A percentile compares a stretch with the other conserved stretches of the same genome.
phyloP scores from a whole-genome alignment of 2,113 vertebrate species.

The Saccopteryx bilineata region DNA sequence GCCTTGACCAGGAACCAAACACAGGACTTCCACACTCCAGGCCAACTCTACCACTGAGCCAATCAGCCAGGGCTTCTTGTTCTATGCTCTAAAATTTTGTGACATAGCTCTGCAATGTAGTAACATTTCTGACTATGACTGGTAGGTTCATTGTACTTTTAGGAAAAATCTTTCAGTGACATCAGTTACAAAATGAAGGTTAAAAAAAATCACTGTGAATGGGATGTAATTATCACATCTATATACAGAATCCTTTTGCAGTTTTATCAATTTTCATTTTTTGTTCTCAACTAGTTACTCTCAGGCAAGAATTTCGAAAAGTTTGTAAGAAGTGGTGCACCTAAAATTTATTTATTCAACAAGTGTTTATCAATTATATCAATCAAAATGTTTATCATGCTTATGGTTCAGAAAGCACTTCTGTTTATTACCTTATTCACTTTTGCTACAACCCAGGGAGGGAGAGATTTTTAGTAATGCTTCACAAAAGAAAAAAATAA shows the following conservation, averaged over 20 bases:
- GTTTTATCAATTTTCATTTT: background rate
- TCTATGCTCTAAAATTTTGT: background rate
- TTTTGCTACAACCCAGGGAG: background rate
- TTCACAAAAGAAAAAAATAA: background rate
- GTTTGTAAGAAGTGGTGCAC: background rate
- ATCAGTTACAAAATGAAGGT: background rate
- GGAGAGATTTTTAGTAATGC: background rate
- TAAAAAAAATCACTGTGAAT: constrained; percentile 21
- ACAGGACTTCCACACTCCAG: no score
- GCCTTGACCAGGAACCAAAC: no score
- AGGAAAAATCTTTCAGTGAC: constrained; percentile 49
- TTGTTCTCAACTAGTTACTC: background rate
- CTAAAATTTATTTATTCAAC: background rate
- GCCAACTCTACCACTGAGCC: no score
- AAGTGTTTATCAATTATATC: background rate
- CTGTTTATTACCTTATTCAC: constrained; percentile 16
- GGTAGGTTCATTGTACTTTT: background rate
- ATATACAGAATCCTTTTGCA: constrained; percentile 21
- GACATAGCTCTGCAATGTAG: background rate
- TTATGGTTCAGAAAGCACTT: constrained; percentile 13
- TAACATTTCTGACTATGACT: background rate
- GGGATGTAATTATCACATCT: constrained; percentile 30
- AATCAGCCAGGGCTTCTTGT: background rate
- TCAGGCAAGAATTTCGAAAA: constrained; percentile 16
- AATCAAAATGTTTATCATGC: background rate